These are phyloP conservation scores for Cynocephalus volans DNA, from an alignment of 2,113 vertebrate genomes.

Conservation along the genomic window DNA sequence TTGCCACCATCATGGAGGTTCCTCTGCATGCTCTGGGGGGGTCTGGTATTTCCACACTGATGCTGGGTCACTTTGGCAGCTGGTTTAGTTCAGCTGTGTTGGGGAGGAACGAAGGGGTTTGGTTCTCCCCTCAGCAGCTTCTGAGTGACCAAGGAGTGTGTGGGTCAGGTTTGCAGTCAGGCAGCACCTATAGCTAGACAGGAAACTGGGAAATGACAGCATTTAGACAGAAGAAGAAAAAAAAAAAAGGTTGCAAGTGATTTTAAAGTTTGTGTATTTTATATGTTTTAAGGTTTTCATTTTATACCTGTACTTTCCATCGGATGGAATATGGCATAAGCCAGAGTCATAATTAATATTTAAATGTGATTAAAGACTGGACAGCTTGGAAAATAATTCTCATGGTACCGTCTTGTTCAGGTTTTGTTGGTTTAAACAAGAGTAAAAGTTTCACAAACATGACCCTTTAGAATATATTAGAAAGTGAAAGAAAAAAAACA, in stretches of 20 bases:
- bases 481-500: background rate
- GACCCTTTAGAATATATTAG: background rate
- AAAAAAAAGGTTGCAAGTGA: background rate
- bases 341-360: conserved; percentile 88
- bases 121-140: background rate
- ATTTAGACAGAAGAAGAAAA: background rate
- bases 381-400: conserved; percentile 91
- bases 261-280: conserved; percentile 50
- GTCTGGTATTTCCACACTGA: too few species aligned
- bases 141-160: background rate
- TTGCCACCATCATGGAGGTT: too few species aligned
- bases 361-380: conserved; percentile 90
- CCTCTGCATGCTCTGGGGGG: too few species aligned
- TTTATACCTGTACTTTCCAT: conserved; percentile 85
- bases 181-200: background rate
- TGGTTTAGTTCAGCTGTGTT: background rate
- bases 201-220: background rate
- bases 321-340: conserved; percentile 91
- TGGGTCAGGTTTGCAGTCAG: background rate
- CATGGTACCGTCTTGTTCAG: conserved; percentile 88
- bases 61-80: too few species aligned
- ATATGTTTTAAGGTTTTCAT: conserved; percentile 89
- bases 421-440: background rate
- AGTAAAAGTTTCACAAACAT: background rate
- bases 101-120: background rate